A percentile compares a stretch with the other conserved stretches of the same genome.
Conservation (phyloP, 2,888 invertebrate species). For the Galerucella calmariensis region DNA sequence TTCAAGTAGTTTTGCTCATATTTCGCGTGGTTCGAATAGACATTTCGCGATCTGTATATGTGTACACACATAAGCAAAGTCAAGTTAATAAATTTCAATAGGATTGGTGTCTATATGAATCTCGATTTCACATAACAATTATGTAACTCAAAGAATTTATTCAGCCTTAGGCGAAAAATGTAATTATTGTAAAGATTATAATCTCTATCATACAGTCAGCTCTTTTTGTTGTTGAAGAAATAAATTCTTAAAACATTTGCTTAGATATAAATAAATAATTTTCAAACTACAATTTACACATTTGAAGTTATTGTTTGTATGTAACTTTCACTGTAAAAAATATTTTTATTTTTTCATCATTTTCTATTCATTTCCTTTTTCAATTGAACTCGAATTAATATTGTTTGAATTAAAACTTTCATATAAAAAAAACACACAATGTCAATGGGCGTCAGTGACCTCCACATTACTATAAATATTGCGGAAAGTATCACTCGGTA, state of each 20-base stretch:
- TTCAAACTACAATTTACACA: too few relatives aligned
- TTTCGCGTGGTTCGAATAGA: too few relatives aligned
- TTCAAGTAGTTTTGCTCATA: too few relatives aligned
- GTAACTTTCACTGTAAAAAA: too few relatives aligned
- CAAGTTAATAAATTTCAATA: conserved; percentile 13
- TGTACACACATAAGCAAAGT: too few relatives aligned
- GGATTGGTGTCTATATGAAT: conserved; percentile 23
- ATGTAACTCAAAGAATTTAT: conserved; percentile 33
- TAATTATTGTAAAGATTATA: conserved; percentile 7
- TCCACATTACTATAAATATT: not conserved
- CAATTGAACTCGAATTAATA: too few relatives aligned
- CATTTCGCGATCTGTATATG: too few relatives aligned
- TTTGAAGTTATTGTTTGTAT: too few relatives aligned
- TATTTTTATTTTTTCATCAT: too few relatives aligned
- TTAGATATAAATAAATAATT: not conserved
- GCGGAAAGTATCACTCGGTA: not conserved
- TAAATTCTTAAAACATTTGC: not conserved
- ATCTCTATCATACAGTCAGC: not conserved
- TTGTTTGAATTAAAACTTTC: not conserved
- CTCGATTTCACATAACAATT: conserved; percentile 42
- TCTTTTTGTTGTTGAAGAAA: conserved; percentile 2
- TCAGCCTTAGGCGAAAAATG: not conserved
- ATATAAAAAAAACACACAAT: conserved; percentile 1
- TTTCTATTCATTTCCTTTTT: too few relatives aligned
- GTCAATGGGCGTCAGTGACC: conserved; percentile 2